phyloP scores from a whole-genome alignment of 2,797 vertebrate genomes.

The Falco peregrinus region DNA sequence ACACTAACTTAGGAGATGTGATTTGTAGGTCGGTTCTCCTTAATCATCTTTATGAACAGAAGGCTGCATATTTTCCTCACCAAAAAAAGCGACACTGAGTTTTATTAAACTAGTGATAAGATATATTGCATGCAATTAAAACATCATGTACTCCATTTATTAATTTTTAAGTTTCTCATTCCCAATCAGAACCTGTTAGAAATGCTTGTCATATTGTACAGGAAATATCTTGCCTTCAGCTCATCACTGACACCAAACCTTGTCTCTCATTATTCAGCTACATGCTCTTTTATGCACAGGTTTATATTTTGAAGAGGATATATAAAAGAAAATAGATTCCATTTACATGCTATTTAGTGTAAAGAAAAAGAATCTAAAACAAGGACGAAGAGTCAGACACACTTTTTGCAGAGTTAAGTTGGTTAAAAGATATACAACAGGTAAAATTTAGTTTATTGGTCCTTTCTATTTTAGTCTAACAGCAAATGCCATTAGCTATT shows the following conservation, averaged over 20 bases:
- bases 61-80: not conserved
- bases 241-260: not conserved
- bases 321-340: not conserved
- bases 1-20: not conserved
- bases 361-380: not conserved
- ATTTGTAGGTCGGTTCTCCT: not conserved
- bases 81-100: not conserved
- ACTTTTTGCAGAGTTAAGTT: not conserved
- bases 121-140: not conserved
- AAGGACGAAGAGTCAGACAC: not conserved
- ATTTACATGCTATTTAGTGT: not conserved
- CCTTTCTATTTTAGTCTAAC: not conserved
- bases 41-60: not conserved
- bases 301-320: not conserved
- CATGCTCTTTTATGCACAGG: not conserved
- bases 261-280: not conserved
- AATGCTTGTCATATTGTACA: not conserved
- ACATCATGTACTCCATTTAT: not conserved
- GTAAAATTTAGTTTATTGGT: not conserved
- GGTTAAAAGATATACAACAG: not conserved
- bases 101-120: not conserved
- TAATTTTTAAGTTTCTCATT: not conserved
- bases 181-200: not conserved
- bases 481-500: not conserved
- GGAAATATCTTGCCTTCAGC: not conserved